Evolutionary conservation across 1,140 invertebrate species (phyloP).

Genomic region (Heliothis subflexa): DNA sequence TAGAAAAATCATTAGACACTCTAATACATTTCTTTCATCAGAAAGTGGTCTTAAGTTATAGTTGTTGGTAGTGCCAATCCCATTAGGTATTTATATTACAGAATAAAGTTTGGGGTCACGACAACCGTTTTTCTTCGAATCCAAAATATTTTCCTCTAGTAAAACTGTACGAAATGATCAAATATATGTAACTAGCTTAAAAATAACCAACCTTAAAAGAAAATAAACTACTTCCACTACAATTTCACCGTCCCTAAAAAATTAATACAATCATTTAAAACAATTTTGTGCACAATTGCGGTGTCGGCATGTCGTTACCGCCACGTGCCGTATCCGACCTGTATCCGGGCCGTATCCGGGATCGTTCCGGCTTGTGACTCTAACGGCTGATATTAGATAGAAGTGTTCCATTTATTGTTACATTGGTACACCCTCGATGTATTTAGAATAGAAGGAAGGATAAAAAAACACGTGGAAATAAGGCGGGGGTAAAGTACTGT

Average conservation of each 20-base stretch:
- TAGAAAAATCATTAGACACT: no score
- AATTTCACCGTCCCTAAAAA: constrained; percentile 28
- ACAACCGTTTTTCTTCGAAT: no score
- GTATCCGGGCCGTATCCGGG: constrained; percentile 46
- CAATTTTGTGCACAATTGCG: constrained; percentile 41
- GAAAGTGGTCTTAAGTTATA: no score
- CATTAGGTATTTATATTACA: no score
- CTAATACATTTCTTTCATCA: no score
- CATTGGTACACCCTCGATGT: constrained; percentile 4
- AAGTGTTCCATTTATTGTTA: constrained; percentile 38
- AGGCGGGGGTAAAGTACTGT: neutral
- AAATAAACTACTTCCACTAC: neutral
- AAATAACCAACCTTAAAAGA: neutral
- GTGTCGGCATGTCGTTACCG: constrained; percentile 40
- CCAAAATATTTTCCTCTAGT: no score
- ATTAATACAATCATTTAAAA: constrained; percentile 45
- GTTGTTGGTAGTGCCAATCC: no score
- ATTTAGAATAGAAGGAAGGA: constrained; percentile 24
- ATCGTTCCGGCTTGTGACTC: constrained; percentile 37
- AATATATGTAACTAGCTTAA: neutral
- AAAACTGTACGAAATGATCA: no score
- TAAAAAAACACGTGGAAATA: constrained; percentile 3
- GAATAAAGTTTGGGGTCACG: no score
- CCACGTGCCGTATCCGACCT: constrained; percentile 52
- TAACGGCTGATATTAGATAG: constrained; percentile 28